phyloP scores from a whole-genome alignment of 2,888 invertebrate species.

The Leptopilina drosophilae region DNA sequence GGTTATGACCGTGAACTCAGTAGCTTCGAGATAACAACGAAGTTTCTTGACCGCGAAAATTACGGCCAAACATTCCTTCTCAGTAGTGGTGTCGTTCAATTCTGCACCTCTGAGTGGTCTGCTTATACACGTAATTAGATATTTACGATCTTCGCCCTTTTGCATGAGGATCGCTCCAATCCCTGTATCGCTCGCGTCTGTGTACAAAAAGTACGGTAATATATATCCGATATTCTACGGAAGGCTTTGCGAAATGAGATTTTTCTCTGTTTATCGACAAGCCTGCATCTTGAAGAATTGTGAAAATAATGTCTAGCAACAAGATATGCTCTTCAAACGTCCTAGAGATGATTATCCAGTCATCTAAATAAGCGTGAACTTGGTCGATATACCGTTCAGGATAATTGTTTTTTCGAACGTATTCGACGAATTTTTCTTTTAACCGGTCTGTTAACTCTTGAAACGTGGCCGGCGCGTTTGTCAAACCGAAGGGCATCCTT shows the following conservation, averaged over 20 bases:
- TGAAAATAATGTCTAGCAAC: no score
- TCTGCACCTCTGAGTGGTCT: no score
- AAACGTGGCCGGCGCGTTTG: not conserved
- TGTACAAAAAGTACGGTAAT: no score
- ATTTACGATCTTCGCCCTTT: no score
- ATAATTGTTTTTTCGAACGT: not conserved
- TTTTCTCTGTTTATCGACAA: not conserved
- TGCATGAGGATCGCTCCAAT: no score
- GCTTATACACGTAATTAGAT: no score
- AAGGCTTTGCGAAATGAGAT: not conserved
- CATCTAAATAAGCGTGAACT: not conserved
- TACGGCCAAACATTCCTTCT: not conserved
- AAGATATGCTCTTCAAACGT: not conserved
- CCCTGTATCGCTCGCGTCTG: no score
- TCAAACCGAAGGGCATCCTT: no score
- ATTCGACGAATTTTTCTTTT: not conserved
- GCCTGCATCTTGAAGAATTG: not conserved
- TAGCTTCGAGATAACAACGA: no score
- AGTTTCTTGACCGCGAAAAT: not conserved
- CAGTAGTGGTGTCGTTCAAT: no score
- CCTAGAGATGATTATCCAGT: not conserved
- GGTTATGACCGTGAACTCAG: not conserved
- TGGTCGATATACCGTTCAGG: not conserved
- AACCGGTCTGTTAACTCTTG: not conserved
- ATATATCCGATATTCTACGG: no score